Base-by-base conservation (phyloP, 1,140 invertebrate species). In the Lasaia peninsularis region DNA sequence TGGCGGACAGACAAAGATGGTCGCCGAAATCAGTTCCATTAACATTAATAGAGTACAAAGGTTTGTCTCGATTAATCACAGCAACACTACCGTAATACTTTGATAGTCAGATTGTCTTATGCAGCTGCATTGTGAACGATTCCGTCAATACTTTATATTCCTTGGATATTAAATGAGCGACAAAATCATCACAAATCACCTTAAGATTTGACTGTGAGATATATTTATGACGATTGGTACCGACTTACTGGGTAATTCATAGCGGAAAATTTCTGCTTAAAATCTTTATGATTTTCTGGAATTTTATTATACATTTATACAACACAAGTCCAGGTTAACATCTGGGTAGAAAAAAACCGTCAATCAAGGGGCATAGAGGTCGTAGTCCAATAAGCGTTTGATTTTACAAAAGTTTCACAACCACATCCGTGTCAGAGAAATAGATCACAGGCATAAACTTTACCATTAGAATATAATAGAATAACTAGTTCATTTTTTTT, bases 111-210 rank as follows among this genome's bases (percentile, higher is more conserved):
- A 86, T 81, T 65, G 63, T 78, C 64, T 70, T 81, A 80, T 79
- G 75, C 78, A 78, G 74, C 78, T 83, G 78, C 69, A 71, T 73
- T 73, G 69, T 75, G 76, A 87, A 73, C 72, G 70, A 82, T 85
- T 85, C 75, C 55, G 67, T 71, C 62, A 74, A 71, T 76, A 78
- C 78, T 88, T 88, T 88, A 88, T 88, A 88, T 88, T 88, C 86
- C 82, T 83, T 81, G 83, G 83, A 88, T 86, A 86, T 83, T 88
- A 84, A 86, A 88, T 88, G 83, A 86, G 80, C 62, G 71, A 86
- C 86, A 78, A 88, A 88, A 84, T 86, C 81, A 71, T 84, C 81
- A 88, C 79, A 88, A 88, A 88, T 86, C 81, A 86, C 82, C 83
- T 79, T 86, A 78, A 82, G 75, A 86, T 88, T 88, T 86, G 81